phyloP scores from a whole-genome alignment of 2,797 vertebrate species.

The Sciurus carolinensis region DNA sequence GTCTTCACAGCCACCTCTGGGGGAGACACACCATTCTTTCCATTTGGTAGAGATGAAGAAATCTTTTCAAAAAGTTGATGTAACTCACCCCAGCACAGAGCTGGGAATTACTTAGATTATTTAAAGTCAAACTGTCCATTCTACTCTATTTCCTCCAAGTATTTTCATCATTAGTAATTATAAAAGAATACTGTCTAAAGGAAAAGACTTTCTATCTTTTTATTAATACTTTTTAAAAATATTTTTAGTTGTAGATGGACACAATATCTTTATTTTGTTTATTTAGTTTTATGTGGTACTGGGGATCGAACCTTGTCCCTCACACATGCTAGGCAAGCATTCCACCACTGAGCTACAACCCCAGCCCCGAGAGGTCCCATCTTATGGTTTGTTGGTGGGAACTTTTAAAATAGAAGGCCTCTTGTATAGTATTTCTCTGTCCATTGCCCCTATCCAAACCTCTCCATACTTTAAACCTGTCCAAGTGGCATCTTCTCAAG shows the following conservation, averaged over 20 bases:
- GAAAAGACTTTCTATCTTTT: not conserved
- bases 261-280: too few species aligned
- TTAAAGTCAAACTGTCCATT: not conserved
- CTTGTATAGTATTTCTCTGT: accelerated
- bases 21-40: not conserved
- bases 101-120: not conserved
- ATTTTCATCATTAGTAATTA: not conserved
- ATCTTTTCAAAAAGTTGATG: not conserved
- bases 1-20: not conserved
- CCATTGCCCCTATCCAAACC: accelerated
- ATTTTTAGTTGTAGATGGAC: too few species aligned
- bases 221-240: too few species aligned
- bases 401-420: not conserved
- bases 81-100: not conserved
- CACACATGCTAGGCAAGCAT: too few species aligned
- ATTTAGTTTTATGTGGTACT: too few species aligned
- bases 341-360: too few species aligned
- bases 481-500: not conserved
- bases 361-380: not conserved
- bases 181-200: not conserved
- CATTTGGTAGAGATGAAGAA: not conserved
- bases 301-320: too few species aligned
- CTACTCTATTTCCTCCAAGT: not conserved
- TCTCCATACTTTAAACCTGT: not conserved
- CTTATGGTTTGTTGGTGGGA: not conserved